phyloP scores from a whole-genome alignment of 2,888 invertebrate genomes.

The Dexiosoma caninum region DNA sequence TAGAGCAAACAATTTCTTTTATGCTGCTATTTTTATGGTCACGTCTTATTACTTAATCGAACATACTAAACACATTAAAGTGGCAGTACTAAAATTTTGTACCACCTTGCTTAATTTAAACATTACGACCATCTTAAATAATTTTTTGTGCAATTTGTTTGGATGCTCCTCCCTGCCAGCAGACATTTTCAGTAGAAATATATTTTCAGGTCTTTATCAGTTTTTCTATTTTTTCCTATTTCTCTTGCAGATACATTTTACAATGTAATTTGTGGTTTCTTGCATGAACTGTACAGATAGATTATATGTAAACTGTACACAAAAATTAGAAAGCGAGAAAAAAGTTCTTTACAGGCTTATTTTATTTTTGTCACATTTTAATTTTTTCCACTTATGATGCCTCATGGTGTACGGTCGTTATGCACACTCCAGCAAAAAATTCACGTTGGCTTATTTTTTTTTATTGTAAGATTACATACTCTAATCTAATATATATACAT shows the following conservation, averaged over 20 bases:
- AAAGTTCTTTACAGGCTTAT: conserved; percentile 8
- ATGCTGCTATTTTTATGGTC: neutral
- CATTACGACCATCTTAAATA: too few relatives aligned
- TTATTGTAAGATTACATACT: neutral
- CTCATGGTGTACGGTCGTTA: neutral
- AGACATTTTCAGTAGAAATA: neutral
- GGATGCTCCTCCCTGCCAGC: neutral
- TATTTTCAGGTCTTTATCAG: neutral
- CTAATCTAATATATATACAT: neutral
- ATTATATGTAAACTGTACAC: neutral
- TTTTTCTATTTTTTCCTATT: neutral
- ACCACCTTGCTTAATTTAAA: neutral
- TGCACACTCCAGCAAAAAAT: neutral
- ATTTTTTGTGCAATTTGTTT: neutral
- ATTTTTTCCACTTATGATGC: conserved; percentile 44
- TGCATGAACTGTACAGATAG: neutral
- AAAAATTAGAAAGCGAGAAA: neutral
- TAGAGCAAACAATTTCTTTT: too few relatives aligned
- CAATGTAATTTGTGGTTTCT: conserved; percentile 18
- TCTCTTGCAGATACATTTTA: neutral
- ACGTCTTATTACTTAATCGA: neutral
- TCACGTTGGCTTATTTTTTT: conserved; percentile 3
- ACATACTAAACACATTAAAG: neutral
- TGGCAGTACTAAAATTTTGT: neutral
- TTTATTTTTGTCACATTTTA: conserved; percentile 55